Evolutionary conservation across 30 jellyfish, hydroid and myxozoan genomes (phyloP), one percentile per base, ranked within the genome.

Genomic region (Haliclystus octoradiatus): DNA sequence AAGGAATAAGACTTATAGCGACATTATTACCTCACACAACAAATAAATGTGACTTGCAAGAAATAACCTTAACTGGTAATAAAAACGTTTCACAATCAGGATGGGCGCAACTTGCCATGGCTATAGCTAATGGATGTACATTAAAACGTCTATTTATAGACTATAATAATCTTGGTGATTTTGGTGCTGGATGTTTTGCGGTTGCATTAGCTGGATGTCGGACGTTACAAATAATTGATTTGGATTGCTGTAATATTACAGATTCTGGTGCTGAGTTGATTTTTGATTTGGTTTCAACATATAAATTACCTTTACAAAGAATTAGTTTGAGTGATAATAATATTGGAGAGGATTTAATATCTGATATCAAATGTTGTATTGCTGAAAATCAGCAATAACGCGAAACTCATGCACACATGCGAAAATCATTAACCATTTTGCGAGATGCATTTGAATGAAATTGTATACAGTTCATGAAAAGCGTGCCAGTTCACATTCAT

Each of bases 61-160:
- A 91, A 73, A 63, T 91, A 12, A 91, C 99, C 2, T 67, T 83
- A 35, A 83, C 99, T 26, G 99, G 99, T 0, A 91, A 91, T 71
- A 87, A 77, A 28, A 77, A 80, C 14, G 79, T 83, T 2, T 71
- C 95, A 26, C 99, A 77, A 64, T 66, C 83, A 25, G 99, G 99
- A 1, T 91, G 99, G 99, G 81, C 95, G 1, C 94, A 83, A 65
- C 77, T 91, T 25, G 95, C 99, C 0, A 91, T 91, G 99, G 99
- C 95, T 24, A 68, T 82, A 2, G 87, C 94, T 3, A 77, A 82
- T 68, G 77, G 84, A 13, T 71, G 93, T 15, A 53, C 83, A 12
- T 66, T 91, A 33, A 72, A 74, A 33, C 71, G 85, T 24, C 73
- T 91, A 30, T 91, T 71, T 66, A 89, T 91, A 62, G 99, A 91